A percentile compares a stretch with the other conserved stretches of the same genome.
Evolutionary conservation across 2,113 vertebrate species (phyloP).

Genomic region (Rhinolophus ferrumequinum): DNA sequence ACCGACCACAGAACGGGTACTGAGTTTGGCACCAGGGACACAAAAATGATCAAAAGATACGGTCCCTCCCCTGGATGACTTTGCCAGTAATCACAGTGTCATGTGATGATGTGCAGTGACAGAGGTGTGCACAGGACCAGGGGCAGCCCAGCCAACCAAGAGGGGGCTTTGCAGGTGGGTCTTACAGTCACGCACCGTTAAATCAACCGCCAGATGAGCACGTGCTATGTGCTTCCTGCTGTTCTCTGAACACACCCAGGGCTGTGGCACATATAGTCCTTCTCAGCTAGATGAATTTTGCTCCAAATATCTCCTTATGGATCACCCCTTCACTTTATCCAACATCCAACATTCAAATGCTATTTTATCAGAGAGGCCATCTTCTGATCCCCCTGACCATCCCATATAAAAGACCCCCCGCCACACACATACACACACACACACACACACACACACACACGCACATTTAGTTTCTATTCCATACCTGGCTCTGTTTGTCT

Average conservation of each 20-base stretch:
- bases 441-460: too few relatives aligned
- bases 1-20: too few relatives aligned
- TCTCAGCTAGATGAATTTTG: neutral
- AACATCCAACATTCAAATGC: neutral
- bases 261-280: neutral
- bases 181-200: neutral
- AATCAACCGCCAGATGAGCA: neutral
- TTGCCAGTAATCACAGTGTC: neutral
- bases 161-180: neutral
- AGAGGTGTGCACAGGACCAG: neutral
- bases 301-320: neutral
- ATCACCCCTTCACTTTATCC: neutral
- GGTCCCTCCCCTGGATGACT: neutral
- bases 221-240: fast-evolving
- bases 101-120: too few relatives aligned
- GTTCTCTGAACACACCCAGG: neutral
- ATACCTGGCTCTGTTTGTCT: neutral
- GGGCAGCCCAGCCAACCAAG: neutral
- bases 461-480: neutral
- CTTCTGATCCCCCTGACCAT: too few relatives aligned
- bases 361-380: neutral
- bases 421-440: too few relatives aligned
- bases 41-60: neutral
- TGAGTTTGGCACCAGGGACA: neutral
- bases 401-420: neutral